Conservation (phyloP, 2,888 invertebrate genomes). For the Linnaemya tessellans region DNA sequence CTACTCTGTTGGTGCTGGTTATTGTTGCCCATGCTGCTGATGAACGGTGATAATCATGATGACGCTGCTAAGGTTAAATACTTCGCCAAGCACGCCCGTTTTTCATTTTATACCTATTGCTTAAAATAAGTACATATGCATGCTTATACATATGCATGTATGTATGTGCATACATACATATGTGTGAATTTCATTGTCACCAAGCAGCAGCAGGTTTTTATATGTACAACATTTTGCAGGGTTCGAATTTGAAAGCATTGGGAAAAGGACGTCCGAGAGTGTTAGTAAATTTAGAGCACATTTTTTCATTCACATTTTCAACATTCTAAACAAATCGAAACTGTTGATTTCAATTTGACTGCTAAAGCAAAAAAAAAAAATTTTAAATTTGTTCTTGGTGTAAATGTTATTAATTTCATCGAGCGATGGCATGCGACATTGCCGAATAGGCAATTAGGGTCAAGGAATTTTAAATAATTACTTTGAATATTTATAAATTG, state of each 20-base stretch:
- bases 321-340: too few species aligned
- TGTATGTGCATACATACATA: background rate
- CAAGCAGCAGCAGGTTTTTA: constrained; percentile 66
- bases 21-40: constrained; percentile 37
- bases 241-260: background rate
- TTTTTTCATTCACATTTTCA: too few species aligned
- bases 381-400: too few species aligned
- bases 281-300: too few species aligned
- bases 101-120: constrained; percentile 39
- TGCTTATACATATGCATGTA: background rate
- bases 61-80: constrained; percentile 59
- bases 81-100: constrained; percentile 54
- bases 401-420: too few species aligned
- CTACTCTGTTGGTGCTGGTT: constrained; percentile 10
- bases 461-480: too few species aligned
- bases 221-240: constrained; percentile 25
- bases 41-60: constrained; percentile 30
- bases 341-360: too few species aligned
- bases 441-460: too few species aligned
- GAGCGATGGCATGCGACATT: too few species aligned
- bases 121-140: background rate
- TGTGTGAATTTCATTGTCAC: constrained; percentile 68
- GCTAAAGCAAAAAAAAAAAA: too few species aligned
- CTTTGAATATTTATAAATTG: too few species aligned
- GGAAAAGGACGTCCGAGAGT: too few species aligned